These are phyloP conservation scores for Trissoscelio sp. DNA, from an alignment of 2,888 invertebrate species.

Conservation along the genomic window DNA sequence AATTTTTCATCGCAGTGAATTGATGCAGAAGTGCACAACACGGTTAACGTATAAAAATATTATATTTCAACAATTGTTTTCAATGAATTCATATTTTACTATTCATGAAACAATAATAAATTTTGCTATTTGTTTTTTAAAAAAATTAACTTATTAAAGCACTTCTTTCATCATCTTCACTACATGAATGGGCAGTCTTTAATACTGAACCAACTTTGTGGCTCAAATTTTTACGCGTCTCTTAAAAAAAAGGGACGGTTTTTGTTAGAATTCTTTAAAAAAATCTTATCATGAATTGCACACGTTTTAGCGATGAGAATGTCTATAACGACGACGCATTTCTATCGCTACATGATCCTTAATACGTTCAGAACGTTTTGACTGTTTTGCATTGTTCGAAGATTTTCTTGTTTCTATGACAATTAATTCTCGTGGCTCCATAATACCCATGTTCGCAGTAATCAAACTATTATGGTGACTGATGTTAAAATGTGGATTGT, in stretches of 20 bases:
- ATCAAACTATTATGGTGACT: constrained; percentile 86
- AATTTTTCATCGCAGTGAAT: constrained; percentile 64
- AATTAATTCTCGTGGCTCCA: constrained; percentile 73
- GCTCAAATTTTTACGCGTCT: constrained; percentile 81
- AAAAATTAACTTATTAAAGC: too few species aligned
- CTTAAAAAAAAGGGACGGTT: constrained; percentile 75
- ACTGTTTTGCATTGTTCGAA: constrained; percentile 72
- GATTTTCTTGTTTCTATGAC: constrained; percentile 83
- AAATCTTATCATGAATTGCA: constrained; percentile 72
- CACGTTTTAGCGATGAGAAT: constrained; percentile 80
- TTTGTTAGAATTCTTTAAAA: constrained; percentile 77
- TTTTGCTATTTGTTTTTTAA: too few species aligned
- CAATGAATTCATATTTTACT: background rate
- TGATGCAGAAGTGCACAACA: constrained; percentile 54
- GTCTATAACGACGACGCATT: constrained; percentile 81
- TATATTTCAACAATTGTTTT: constrained; percentile 6
- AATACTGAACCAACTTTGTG: constrained; percentile 78
- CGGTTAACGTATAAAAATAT: constrained; percentile 49
- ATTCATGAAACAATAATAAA: background rate
- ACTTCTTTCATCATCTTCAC: constrained; percentile 74
- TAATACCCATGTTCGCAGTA: constrained; percentile 83
- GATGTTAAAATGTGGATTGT: constrained; percentile 86
- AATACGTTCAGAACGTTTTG: constrained; percentile 74
- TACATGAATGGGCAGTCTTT: constrained; percentile 81
- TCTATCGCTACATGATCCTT: constrained; percentile 75